Evolutionary conservation across 1,140 invertebrate genomes (phyloP).

Genomic region (Prorops nasuta): DNA sequence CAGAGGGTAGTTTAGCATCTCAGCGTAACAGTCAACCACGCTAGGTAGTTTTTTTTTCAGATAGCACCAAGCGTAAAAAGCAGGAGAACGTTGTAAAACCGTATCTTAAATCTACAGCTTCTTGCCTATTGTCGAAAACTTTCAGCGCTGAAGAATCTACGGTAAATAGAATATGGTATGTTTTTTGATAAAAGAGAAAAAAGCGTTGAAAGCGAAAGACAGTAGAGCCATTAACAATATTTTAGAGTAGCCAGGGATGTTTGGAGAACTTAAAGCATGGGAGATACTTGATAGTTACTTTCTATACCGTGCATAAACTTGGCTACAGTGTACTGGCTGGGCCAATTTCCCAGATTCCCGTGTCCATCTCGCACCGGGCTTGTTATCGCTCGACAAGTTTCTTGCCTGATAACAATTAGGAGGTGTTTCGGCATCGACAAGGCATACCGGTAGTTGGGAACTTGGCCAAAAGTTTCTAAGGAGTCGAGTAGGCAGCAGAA

Average conservation of each 20-base stretch:
- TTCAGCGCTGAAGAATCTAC: too few species aligned
- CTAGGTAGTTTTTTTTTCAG: too few species aligned
- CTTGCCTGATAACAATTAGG: slow-evolving; percentile 52
- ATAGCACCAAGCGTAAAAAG: too few species aligned
- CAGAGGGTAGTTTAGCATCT: slow-evolving; percentile 51
- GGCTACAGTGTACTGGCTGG: not conserved
- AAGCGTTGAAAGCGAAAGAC: too few species aligned
- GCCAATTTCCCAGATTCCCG: slow-evolving; percentile 7
- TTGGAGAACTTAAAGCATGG: too few species aligned
- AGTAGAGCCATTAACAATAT: too few species aligned
- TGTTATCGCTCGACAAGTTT: slow-evolving; percentile 51
- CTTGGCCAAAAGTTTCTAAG: slow-evolving; percentile 41
- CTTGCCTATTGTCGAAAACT: too few species aligned
- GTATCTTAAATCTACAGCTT: too few species aligned
- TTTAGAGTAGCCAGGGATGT: too few species aligned
- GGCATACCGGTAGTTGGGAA: slow-evolving; percentile 34
- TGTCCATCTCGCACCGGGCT: slow-evolving; percentile 21
- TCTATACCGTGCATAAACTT: slow-evolving; percentile 12
- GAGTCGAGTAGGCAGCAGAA: slow-evolving; percentile 71
- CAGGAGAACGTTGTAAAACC: too few species aligned
- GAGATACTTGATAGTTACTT: slow-evolving; percentile 22
- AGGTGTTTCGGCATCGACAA: slow-evolving; percentile 45
- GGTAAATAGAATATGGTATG: too few species aligned
- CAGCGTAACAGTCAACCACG: slow-evolving; percentile 19
- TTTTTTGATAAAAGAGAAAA: too few species aligned